Base-by-base conservation (phyloP, 1,140 invertebrate species). In the Musca vetustissima region DNA sequence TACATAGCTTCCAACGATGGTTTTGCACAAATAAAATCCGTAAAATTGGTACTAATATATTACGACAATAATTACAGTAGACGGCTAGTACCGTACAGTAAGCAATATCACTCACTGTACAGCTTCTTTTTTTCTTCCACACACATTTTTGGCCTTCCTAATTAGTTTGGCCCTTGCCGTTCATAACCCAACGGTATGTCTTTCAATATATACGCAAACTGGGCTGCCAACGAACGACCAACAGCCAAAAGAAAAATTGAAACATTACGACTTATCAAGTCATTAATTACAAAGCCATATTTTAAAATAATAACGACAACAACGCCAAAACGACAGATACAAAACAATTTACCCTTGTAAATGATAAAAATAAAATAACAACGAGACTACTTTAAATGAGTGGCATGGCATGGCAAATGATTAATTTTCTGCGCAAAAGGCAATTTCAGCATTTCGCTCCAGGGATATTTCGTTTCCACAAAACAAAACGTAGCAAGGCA, bases 201-300 rank as follows among this genome's bases (percentile, higher is more conserved):
- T 32, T 32, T 3, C 28, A 32, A 32, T 3, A 32, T 3, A 4
- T 9, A 32, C 28, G 28, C n/a, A 9, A 32, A 32, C 28, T 4
- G 28, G 9, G 28, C 28, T 32, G 36, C 36, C 24, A 28, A 28
- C 28, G 24, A 6, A 25, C 15, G 15, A 2, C 17, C 24, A 55
- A 49, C 15, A 52, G 17, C 17, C 17, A 52, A 25, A 22, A 17
- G 19, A 59, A 61, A 61, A 61, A 61, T 61, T 61, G 57, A 61
- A n/a, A 61, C 57, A 36, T 61, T 61, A 61, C 17, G 57, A 36
- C 28, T 61, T 61, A 61, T 61, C 57, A 61, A 61, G 57, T n/a
- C 57, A 61, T 61, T 61, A 61, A 61, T 36, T 61, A 43, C 36
- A 21, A 61, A 61, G 57, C 13, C 28, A 36, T 43, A 59, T 32